Conservation (phyloP, 2,113 vertebrate species). For the Deroptyus accipitrinus region DNA sequence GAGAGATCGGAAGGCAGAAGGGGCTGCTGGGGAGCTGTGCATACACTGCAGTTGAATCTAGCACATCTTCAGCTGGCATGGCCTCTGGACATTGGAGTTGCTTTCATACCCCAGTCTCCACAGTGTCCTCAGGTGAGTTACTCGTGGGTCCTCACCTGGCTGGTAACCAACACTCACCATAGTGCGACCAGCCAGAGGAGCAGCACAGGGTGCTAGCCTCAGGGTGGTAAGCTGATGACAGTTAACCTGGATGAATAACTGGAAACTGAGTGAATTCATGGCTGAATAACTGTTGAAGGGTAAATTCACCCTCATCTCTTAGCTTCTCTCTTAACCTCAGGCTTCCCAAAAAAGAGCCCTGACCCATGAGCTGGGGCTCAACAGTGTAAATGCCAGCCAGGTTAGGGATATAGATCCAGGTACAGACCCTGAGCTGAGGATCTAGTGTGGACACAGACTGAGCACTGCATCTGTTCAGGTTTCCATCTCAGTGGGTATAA, state of each 20-base stretch:
- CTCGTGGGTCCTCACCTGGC: fast-evolving
- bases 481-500: not conserved
- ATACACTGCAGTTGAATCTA: not conserved
- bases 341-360: not conserved
- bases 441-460: not conserved
- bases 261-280: not conserved
- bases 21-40: not conserved
- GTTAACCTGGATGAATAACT: not conserved
- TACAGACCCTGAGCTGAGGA: not conserved
- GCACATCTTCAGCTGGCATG: not conserved
- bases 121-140: not conserved
- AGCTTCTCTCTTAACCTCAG: not conserved
- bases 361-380: not conserved
- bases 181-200: not conserved
- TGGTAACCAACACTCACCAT: fast-evolving
- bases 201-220: not conserved
- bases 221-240: not conserved
- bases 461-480: not conserved
- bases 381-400: not conserved
- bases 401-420: not conserved
- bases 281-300: not conserved
- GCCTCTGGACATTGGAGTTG: not conserved
- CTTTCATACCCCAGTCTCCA: not conserved
- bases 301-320: not conserved
- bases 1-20: not conserved